Evolutionary conservation across 2,888 invertebrate genomes (phyloP).

Genomic region (Drosophila demipolita): DNA sequence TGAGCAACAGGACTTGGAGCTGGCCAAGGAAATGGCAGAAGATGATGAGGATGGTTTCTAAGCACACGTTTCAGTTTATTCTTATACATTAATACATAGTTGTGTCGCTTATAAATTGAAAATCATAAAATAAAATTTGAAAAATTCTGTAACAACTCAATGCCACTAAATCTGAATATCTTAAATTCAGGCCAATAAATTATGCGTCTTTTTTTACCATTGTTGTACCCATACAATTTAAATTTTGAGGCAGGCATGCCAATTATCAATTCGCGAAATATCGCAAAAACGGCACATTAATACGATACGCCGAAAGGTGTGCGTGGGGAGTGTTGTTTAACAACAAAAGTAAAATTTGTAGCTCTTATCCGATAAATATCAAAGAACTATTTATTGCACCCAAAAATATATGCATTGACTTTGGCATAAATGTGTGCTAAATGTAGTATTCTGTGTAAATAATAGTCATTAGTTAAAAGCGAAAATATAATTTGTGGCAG

Average conservation of each 20-base stretch:
- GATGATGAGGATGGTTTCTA: slow-evolving; percentile 97
- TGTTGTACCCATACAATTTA: neutral
- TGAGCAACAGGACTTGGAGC: slow-evolving; percentile 98
- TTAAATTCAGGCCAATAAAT: neutral
- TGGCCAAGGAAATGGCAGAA: slow-evolving; percentile 99
- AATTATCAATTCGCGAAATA: neutral
- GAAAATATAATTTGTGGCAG: neutral
- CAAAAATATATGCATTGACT: neutral
- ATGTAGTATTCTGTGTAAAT: rapidly evolving
- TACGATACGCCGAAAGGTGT: neutral
- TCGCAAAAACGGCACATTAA: neutral
- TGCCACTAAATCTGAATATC: neutral
- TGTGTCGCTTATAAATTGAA: slow-evolving; percentile 44
- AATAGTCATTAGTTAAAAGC: neutral
- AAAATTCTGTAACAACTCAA: slow-evolving; percentile 11
- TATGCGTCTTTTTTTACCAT: neutral
- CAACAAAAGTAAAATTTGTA: neutral
- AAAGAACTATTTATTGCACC: too few relatives aligned
- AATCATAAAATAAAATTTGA: slow-evolving; percentile 46
- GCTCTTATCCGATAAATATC: neutral
- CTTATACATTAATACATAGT: slow-evolving; percentile 34
- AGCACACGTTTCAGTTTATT: slow-evolving; percentile 32
- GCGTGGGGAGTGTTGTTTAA: slow-evolving; percentile 15
- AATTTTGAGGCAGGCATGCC: neutral
- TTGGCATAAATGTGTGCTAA: neutral